Evolutionary conservation across 2,113 vertebrate species (phyloP).

Genomic region (Proteles cristata): DNA sequence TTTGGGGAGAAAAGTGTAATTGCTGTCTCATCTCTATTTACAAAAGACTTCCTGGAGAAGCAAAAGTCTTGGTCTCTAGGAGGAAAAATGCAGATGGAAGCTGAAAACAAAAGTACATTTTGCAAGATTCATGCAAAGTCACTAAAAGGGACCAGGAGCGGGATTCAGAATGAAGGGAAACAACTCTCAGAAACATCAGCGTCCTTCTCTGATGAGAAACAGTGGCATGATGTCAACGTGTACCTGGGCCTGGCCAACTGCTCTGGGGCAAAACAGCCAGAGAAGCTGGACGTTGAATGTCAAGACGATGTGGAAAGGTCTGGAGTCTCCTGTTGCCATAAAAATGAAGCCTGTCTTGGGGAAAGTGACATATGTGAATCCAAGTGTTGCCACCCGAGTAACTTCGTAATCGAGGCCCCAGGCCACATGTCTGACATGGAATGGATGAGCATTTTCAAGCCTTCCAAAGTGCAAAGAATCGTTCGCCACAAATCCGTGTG

Average conservation of each 20-base stretch:
- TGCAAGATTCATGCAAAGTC: constrained; percentile 28
- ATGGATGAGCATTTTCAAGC: constrained; percentile 84
- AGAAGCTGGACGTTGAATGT: neutral
- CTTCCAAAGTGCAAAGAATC: constrained; percentile 44
- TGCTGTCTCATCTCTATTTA: neutral
- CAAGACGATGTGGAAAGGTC: neutral
- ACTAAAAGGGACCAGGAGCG: constrained; percentile 28
- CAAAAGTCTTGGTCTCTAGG: constrained; percentile 68
- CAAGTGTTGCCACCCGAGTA: constrained; percentile 41
- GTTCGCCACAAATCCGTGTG: neutral
- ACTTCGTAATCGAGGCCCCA: neutral
- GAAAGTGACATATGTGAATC: neutral
- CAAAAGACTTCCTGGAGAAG: constrained; percentile 75
- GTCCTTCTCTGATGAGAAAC: neutral
- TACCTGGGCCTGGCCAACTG: constrained; percentile 51
- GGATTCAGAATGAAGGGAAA: neutral
- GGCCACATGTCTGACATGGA: constrained; percentile 74
- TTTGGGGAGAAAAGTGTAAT: constrained; percentile 58
- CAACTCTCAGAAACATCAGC: neutral
- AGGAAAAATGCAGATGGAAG: constrained; percentile 77
- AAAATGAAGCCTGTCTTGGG: neutral
- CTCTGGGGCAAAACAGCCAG: accelerated
- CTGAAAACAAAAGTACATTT: constrained; percentile 12
- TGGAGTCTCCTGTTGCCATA: neutral
- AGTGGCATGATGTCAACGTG: constrained; percentile 47